Evolutionary conservation across 2,888 invertebrate genomes (phyloP).

Genomic region (Palloptera scutellata): DNA sequence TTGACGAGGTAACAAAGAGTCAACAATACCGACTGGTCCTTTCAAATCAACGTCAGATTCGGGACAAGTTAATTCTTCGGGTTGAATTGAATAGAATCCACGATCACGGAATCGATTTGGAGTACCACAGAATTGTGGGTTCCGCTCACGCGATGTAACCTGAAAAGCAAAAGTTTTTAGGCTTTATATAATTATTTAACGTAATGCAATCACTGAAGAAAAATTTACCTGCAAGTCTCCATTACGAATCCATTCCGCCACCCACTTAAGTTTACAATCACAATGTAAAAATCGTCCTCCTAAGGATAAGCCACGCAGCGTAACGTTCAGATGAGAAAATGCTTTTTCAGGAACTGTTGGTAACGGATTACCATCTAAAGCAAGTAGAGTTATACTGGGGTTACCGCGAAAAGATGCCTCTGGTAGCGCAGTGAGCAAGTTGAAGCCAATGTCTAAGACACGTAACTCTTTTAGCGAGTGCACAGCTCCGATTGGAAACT

Average conservation of each 20-base stretch:
- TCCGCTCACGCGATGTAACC: conserved; percentile 87
- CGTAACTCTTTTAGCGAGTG: conserved; percentile 79
- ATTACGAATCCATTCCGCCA: conserved; percentile 87
- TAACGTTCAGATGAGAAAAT: conserved; percentile 79
- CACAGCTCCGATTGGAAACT: conserved; percentile 85
- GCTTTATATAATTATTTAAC: background rate
- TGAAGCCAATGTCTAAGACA: conserved; percentile 92
- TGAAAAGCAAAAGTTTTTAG: conserved; percentile 29
- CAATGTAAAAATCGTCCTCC: conserved; percentile 89
- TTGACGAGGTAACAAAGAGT: conserved; percentile 59
- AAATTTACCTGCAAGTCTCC: conserved; percentile 80
- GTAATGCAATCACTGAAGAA: background rate
- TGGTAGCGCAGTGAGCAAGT: conserved; percentile 83
- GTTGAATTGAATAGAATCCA: conserved; percentile 86
- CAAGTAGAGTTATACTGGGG: conserved; percentile 84
- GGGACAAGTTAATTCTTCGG: conserved; percentile 74
- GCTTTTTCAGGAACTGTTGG: conserved; percentile 83
- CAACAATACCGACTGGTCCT: conserved; percentile 61
- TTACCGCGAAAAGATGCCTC: conserved; percentile 81
- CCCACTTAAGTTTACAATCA: conserved; percentile 88
- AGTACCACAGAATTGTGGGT: conserved; percentile 91
- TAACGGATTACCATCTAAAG: conserved; percentile 90
- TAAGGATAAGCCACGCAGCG: conserved; percentile 83
- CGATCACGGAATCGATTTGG: conserved; percentile 81
- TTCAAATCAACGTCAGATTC: conserved; percentile 68